Evolutionary conservation across 2,113 vertebrate genomes (phyloP), one percentile per base, ranked within the genome.

Genomic region (Pycnonotus jocosus): DNA sequence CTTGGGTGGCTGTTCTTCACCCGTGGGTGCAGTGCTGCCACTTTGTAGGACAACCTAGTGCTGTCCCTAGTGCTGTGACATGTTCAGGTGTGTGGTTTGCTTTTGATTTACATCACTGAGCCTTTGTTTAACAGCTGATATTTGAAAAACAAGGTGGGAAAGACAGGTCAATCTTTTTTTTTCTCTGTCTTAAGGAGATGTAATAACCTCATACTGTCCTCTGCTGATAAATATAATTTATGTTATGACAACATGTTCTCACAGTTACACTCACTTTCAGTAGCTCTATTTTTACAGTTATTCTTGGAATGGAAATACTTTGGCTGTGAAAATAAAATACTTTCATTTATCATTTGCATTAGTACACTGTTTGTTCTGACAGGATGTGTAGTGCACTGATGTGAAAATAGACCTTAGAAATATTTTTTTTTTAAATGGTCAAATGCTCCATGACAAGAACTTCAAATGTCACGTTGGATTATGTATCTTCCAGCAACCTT

Each of bases 381-480:
- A 57, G 73, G 57, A 8, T 44, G 21, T 64, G 7, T 50, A 53
- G 50, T 42, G 62, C 54, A 19, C 31, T 47, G 58, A 72, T 54
- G 33, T 72, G 81, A 91, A 91, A 80, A 71, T 24, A 91, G 81
- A 82, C 50, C 37, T 93, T 82, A 82, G 82, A 79, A 91, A 47
- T 83, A 8, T 51, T 77, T 90, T 65, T 71, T 91, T 79, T 8
- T 50, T 13, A 38, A 38, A 42, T 54, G 66, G 72, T 89, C 48
- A 84, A 69, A 57, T 42, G 54, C 64, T 85, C 15, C 1, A 7
- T 65, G 70, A 45, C 48, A 69, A 76, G 81, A 68, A 25, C 58
- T 87, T 81, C 53, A 91, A 31, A 51, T 85, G 87, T 91, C 89
- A 53, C 1, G 2, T 17, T 38, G 50, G 45, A 72, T 91, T 92